phyloP scores from a whole-genome alignment of 1,140 invertebrate species.

The Musca domestica region DNA sequence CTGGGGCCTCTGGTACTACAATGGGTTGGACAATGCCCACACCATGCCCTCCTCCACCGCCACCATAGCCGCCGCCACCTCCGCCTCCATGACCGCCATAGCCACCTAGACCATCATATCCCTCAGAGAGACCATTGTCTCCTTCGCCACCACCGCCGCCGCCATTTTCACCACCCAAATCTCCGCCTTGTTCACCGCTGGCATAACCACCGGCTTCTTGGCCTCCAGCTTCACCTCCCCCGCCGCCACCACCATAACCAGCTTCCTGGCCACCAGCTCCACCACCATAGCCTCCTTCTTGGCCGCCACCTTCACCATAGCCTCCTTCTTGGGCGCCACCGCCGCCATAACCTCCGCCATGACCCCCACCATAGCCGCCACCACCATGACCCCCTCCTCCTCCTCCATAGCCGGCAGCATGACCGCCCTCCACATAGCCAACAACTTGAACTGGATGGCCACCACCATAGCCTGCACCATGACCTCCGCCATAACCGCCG shows the following conservation, averaged over 20 bases:
- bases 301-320: constrained; percentile 1
- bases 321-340: constrained; percentile 4
- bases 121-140: not conserved
- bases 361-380: not conserved
- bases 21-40: not conserved
- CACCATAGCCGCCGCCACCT: constrained; percentile 22
- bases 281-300: not conserved
- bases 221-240: constrained; percentile 56
- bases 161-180: not conserved
- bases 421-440: not conserved
- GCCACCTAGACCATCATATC: not conserved
- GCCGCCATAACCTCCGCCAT: not conserved
- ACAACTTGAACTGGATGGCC: not conserved
- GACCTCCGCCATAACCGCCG: not conserved
- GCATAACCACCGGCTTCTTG: constrained; percentile 60
- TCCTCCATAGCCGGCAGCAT: not conserved
- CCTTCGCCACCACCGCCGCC: not conserved
- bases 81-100: constrained; percentile 2
- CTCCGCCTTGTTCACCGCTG: not conserved
- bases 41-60: not conserved
- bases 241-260: constrained; percentile 49
- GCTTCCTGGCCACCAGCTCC: constrained; percentile 22
- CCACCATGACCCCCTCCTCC: not conserved
- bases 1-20: constrained; percentile 27
- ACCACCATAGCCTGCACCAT: not conserved